Evolutionary conservation across 2,113 vertebrate species (phyloP).

Genomic region (Sinocyclocheilus rhinocerous): DNA sequence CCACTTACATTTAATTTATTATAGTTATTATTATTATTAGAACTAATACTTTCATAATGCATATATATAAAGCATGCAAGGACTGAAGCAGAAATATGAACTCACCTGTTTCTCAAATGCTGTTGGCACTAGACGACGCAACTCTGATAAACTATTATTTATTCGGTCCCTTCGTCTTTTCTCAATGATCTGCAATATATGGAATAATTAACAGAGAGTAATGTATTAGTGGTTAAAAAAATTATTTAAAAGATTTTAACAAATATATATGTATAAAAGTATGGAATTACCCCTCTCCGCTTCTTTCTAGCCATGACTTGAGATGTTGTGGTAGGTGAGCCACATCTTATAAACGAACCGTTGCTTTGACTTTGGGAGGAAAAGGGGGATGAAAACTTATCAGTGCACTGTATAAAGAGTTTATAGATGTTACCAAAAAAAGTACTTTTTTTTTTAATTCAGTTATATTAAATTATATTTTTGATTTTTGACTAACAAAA

Average conservation of each 20-base stretch:
- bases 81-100: slow-evolving; percentile 20
- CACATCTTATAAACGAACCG: slow-evolving; percentile 81
- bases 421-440: background rate
- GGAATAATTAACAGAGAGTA: background rate
- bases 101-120: slow-evolving; percentile 97
- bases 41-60: background rate
- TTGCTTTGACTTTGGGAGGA: slow-evolving; percentile 76
- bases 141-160: slow-evolving; percentile 93
- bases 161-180: slow-evolving; percentile 95
- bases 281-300: slow-evolving; percentile 73
- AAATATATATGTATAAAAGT: background rate
- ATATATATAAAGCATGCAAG: background rate
- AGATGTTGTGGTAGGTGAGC: slow-evolving; percentile 86
- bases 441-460: background rate
- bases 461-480: background rate
- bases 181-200: slow-evolving; percentile 86
- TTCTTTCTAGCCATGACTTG: slow-evolving; percentile 94
- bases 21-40: background rate
- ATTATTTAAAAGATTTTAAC: background rate
- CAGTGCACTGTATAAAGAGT: background rate
- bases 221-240: background rate
- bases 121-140: slow-evolving; percentile 90
- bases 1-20: background rate
- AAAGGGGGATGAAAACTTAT: background rate
- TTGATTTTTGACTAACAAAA: background rate